Base-by-base conservation (phyloP, 2,888 invertebrate genomes). In the Chironomus tentans region DNA sequence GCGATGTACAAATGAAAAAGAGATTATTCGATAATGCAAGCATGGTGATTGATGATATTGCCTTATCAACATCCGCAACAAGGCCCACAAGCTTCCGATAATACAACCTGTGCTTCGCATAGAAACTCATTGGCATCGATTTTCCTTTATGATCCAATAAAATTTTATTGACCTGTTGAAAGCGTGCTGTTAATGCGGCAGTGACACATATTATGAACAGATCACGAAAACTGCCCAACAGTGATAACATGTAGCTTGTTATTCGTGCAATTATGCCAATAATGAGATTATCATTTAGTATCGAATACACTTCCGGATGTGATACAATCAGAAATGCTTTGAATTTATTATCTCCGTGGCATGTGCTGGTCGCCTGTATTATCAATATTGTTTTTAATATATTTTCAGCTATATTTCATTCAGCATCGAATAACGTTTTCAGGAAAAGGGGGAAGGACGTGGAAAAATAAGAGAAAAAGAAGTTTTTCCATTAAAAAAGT, bases 1-100 rank as follows among this genome's bases (percentile, higher is more conserved):
- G 82, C 79, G 88, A 88, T 24, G 87, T 85, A 77, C 88, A 86
- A 79, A 88, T 87, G 78, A 87, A 87, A 80, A 87, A 88, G 5
- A 88, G 82, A 81, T 88, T 87, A 77, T 85, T 87, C 15, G 86
- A 85, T 78, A 87, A 87, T 2, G 87, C 86, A 0, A 87, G 80
- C 77, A 87, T 83, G 12, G 87, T 85, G 70, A 87, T 85, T 62
- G 84, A 79, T 3, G 86, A 85, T 70, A 87, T 85, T 50, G 85
- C 84, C 70, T 82, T 81, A 78, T 88, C 87, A 78, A 87, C 81
- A 28, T 82, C 81, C 73, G 38, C 38, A 18, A 46, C 15, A 18
- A 69, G 69, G n/a, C 28, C 28, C 62, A 65, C 62, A 65, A 68
- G 68, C 38, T n/a, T 38, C 13, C 28, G 38, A 13, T 18, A 28